Base-by-base conservation (phyloP, 2,113 vertebrate genomes). In the Halichoerus grypus region DNA sequence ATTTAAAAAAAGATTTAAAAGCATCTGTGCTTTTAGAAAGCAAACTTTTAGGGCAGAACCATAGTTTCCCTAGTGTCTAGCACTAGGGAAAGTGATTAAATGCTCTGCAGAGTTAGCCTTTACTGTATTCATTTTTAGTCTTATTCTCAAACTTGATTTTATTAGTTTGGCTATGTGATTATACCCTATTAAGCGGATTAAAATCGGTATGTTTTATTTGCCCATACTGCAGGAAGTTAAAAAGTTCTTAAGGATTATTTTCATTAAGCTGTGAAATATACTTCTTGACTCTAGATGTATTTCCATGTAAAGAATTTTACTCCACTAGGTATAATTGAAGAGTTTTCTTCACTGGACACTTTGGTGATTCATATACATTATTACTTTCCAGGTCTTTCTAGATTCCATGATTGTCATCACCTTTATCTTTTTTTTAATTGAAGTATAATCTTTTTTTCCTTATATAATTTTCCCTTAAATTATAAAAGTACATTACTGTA, bases 221-320 rank as follows among this genome's bases (percentile, higher is more conserved):
- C 42, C 46, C 36, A 28, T 63, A 53, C 14, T 67, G 16, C 6
- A 31, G 61, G 22, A 94, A 69, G 59, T 63, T 87, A 65, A 94
- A 65, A 77, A 67, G n/a, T 86, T 76, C 28, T 76, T 57, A 84
- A 61, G 26, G 76, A 92, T 88, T 92, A 9, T 91, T 92, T 94
- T 91, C 51, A 91, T 67, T 91, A 94, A 87, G 33, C 42, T 88
- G 6, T 49, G 49, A 71, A 91, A 46, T 46, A n/a, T 1, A 51
- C 39, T 81, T 82, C 91, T 86, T 87, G 61, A 94, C 21, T 49
- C 57, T 0, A 55, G 8, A 22, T 53, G 3, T 71, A 42, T 86
- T 82, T 69, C 15, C 93, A 31, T 15, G 2, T 77, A 61, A 82
- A 49, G 57, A 46, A 69, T 83, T 83, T 88, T 49, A 49, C 13